Evolutionary conservation across 2,888 invertebrate genomes (phyloP).

Genomic region (Polymixis flavicincta): DNA sequence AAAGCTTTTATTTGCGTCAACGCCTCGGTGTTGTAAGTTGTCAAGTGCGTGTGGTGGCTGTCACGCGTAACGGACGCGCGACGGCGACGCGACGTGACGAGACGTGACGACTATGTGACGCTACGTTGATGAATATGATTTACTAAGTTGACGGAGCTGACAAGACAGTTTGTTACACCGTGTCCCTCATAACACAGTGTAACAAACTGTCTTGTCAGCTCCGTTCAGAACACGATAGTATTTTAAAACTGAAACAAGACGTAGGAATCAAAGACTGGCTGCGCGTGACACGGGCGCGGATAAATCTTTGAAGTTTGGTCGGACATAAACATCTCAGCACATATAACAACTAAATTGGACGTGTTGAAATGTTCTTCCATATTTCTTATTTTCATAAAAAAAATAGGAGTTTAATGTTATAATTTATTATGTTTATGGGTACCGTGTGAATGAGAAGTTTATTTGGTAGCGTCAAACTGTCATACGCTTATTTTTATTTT

Average conservation of each 20-base stretch:
- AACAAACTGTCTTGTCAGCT: no score
- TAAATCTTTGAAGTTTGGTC: conserved; percentile 56
- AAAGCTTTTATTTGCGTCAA: conserved; percentile 68
- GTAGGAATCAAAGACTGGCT: conserved; percentile 40
- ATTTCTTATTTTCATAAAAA: conserved; percentile 60
- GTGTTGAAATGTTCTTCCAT: conserved; percentile 51
- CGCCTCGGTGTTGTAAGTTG: conserved; percentile 62
- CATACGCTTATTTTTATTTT: conserved; percentile 52
- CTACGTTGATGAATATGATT: conserved; percentile 67
- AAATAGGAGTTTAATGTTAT: conserved; percentile 59
- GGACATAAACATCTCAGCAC: conserved; percentile 57
- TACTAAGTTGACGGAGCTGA: conserved; percentile 65
- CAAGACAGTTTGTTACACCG: conserved; percentile 61
- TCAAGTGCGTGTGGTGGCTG: conserved; percentile 45
- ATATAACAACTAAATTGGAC: conserved; percentile 61
- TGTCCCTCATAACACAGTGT: no score
- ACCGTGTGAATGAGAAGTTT: conserved; percentile 57
- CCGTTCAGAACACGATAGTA: conserved; percentile 31
- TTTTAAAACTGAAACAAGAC: conserved; percentile 36
- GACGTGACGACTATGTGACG: conserved; percentile 39
- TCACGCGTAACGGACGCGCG: conserved; percentile 28
- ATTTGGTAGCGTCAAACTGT: conserved; percentile 53
- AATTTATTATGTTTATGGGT: conserved; percentile 65
- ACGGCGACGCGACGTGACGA: conserved; percentile 15
- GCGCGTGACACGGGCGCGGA: conserved; percentile 46